A percentile compares a stretch with the other conserved stretches of the same genome.
Conservation (phyloP, 2,888 invertebrate species). For the Stenoptilia bipunctidactyla region DNA sequence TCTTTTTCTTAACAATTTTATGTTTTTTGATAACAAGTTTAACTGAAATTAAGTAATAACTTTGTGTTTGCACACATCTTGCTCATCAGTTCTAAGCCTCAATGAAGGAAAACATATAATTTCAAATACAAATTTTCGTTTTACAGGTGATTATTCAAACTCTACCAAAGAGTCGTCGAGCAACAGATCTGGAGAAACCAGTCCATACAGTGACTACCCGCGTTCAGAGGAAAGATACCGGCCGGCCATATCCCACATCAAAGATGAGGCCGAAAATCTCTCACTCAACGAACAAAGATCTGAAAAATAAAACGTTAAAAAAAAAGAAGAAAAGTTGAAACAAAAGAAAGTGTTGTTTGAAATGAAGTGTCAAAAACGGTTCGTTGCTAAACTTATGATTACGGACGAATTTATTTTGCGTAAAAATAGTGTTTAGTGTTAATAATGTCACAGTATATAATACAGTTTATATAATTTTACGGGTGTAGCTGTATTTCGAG, state of each 20-base stretch:
- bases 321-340: too few species aligned
- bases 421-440: constrained; percentile 22
- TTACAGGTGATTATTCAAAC: constrained; percentile 42
- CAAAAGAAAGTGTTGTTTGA: not conserved
- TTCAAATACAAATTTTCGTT: too few species aligned
- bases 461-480: constrained; percentile 45
- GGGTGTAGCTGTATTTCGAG: constrained; percentile 63
- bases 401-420: constrained; percentile 18
- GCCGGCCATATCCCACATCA: constrained; percentile 52
- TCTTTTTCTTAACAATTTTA: too few species aligned
- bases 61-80: too few species aligned
- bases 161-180: constrained; percentile 52
- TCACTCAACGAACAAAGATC: constrained; percentile 65
- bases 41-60: too few species aligned
- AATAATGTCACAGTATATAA: constrained; percentile 40
- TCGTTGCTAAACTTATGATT: constrained; percentile 8
- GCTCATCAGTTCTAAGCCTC: too few species aligned
- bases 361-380: constrained; percentile 6
- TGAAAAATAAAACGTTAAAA: constrained; percentile 40
- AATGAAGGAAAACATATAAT: too few species aligned
- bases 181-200: constrained; percentile 55
- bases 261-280: constrained; percentile 64
- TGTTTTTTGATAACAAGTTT: too few species aligned
- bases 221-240: constrained; percentile 53
- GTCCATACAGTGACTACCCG: constrained; percentile 58